Evolutionary conservation across 2,797 vertebrate species (phyloP).

Genomic region (Fundulus diaphanus): DNA sequence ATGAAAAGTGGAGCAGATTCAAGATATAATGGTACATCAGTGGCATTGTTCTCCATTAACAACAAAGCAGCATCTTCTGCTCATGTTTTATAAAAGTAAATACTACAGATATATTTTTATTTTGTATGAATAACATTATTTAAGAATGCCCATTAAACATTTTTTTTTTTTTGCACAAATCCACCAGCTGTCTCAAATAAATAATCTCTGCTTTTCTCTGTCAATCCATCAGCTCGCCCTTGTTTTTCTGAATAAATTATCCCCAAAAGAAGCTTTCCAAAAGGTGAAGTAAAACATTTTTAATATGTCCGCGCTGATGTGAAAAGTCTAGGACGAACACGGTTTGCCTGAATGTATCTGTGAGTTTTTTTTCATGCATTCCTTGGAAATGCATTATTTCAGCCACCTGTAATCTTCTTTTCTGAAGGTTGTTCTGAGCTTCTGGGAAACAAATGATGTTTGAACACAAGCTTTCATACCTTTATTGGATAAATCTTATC

Average conservation of each 20-base stretch:
- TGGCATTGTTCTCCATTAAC: background rate
- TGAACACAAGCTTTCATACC: conserved; percentile 2
- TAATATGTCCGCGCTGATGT: background rate
- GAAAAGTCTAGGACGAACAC: background rate
- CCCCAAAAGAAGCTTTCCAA: background rate
- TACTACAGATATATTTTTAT: background rate
- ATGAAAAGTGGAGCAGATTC: background rate
- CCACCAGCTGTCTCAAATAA: background rate
- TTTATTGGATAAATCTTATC: conserved; percentile 16
- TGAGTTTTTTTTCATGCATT: background rate
- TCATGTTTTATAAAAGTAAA: background rate
- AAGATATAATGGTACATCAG: background rate
- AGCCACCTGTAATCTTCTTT: background rate
- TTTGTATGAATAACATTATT: background rate
- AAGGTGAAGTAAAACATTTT: background rate
- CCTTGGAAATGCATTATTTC: background rate
- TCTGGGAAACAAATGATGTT: conserved; percentile 4
- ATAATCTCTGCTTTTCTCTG: background rate
- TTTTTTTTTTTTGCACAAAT: background rate
- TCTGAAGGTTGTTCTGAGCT: background rate
- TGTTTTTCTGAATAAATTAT: background rate
- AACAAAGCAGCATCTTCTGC: background rate
- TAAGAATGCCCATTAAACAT: background rate
- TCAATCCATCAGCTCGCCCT: background rate
- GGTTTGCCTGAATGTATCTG: background rate